A percentile compares a stretch with the other conserved stretches of the same genome.
phyloP scores from a whole-genome alignment of 2,113 vertebrate species.

The Mesoclemmys tuberculata region DNA sequence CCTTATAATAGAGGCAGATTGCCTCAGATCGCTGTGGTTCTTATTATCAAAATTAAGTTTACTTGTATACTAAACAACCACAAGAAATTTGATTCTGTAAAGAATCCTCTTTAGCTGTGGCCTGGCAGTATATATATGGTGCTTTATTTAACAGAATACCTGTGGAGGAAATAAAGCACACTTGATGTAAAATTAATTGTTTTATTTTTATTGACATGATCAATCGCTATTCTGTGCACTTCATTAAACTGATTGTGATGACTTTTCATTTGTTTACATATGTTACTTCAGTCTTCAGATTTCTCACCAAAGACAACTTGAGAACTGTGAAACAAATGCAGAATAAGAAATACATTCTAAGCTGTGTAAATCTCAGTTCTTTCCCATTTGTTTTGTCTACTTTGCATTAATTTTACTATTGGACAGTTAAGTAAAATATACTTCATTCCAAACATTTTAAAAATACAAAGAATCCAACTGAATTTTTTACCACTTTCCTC shows the following conservation, averaged over 20 bases:
- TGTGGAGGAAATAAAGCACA: conserved; percentile 98
- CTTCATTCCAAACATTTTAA: not conserved
- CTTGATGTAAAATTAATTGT: conserved; percentile 97
- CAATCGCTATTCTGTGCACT: conserved; percentile 88
- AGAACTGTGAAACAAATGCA: not conserved
- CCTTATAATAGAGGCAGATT: conserved; percentile 91
- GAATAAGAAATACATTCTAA: not conserved
- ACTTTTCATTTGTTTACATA: conserved; percentile 85
- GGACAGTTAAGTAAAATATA: not conserved
- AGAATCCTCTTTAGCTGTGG: conserved; percentile 98
- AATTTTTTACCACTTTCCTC: not conserved
- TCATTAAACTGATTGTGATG: conserved; percentile 89
- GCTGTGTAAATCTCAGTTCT: not conserved
- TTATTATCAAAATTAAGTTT: conserved; percentile 98
- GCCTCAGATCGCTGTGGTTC: conserved; percentile 97
- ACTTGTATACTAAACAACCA: conserved; percentile 99
- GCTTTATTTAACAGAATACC: conserved; percentile 98
- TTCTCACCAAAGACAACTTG: conserved; percentile 53
- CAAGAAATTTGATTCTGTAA: conserved; percentile 99
- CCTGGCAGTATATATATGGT: conserved; percentile 99
- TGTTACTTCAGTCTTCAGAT: conserved; percentile 76
- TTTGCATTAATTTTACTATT: not conserved
- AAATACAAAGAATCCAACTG: accelerated
- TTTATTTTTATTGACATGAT: conserved; percentile 97
- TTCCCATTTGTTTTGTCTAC: not conserved